These are phyloP conservation scores for Pocota personata DNA, from an alignment of 2,888 invertebrate genomes.

Conservation along the genomic window DNA sequence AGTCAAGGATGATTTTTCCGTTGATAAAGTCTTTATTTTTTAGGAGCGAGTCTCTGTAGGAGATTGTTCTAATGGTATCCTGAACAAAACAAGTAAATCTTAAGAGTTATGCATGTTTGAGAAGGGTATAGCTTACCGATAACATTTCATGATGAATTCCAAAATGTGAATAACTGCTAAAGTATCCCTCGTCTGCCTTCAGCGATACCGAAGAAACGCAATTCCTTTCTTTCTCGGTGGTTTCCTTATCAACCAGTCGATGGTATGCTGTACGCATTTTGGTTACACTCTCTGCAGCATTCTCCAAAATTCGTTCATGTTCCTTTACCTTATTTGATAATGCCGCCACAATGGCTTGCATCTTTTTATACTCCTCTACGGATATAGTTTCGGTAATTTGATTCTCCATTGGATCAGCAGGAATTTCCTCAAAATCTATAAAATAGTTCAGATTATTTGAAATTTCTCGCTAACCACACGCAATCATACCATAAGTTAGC, in stretches of 20 bases:
- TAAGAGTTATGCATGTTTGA: neutral
- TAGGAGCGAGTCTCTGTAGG: slow-evolving; percentile 92
- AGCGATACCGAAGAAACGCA: slow-evolving; percentile 79
- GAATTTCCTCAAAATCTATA: slow-evolving; percentile 61
- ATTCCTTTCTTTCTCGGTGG: slow-evolving; percentile 8
- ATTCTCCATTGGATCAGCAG: neutral
- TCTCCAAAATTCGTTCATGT: slow-evolving; percentile 85
- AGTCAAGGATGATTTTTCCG: slow-evolving; percentile 92
- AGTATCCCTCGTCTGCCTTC: slow-evolving; percentile 89
- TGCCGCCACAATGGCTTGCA: slow-evolving; percentile 44
- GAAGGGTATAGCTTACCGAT: slow-evolving; percentile 84
- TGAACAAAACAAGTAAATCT: slow-evolving; percentile 78
- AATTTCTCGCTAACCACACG: neutral
- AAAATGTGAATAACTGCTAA: slow-evolving; percentile 94
- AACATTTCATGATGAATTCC: slow-evolving; percentile 98
- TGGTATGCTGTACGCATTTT: slow-evolving; percentile 79
- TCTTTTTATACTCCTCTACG: slow-evolving; percentile 52
- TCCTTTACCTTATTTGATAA: slow-evolving; percentile 84
- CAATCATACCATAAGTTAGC: slow-evolving; percentile 89
- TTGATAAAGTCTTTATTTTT: slow-evolving; percentile 88
- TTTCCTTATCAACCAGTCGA: slow-evolving; percentile 76
- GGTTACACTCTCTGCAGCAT: slow-evolving; percentile 83
- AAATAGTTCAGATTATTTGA: neutral
- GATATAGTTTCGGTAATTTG: slow-evolving; percentile 9
- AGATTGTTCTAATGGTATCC: slow-evolving; percentile 93